A percentile compares a stretch with the other conserved stretches of the same genome.
Conservation (phyloP, 2,113 vertebrate genomes). For the Pachypanchax playfairii region DNA sequence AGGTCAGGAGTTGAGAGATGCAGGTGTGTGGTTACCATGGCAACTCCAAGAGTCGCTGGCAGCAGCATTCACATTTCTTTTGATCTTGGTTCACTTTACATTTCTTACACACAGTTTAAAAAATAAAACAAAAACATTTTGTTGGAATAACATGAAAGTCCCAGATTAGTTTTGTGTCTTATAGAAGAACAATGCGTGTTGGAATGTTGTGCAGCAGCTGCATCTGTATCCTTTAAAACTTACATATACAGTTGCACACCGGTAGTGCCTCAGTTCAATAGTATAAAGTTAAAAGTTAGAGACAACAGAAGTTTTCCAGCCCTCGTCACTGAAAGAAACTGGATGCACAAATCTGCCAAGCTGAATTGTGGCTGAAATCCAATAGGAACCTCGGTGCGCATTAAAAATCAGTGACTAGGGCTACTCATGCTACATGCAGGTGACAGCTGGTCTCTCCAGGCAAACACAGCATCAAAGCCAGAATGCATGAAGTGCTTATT, state of each 20-base stretch:
- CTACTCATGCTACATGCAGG: conserved; percentile 59
- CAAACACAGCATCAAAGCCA: conserved; percentile 69
- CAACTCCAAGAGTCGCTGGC: too few relatives aligned
- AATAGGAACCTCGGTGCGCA: conserved; percentile 31
- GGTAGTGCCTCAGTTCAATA: background rate
- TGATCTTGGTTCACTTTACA: too few relatives aligned
- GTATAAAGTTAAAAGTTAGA: background rate
- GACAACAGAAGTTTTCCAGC: conserved; percentile 14
- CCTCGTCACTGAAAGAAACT: background rate
- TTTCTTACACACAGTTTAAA: too few relatives aligned
- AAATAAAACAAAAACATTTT: too few relatives aligned
- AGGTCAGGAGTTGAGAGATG: too few relatives aligned
- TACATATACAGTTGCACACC: background rate
- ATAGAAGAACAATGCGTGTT: too few relatives aligned
- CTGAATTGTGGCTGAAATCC: conserved; percentile 38
- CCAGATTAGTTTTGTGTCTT: too few relatives aligned
- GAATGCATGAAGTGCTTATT: conserved; percentile 77
- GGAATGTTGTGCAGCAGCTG: too few relatives aligned
- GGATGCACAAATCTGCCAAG: conserved; percentile 14
- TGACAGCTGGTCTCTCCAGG: conserved; percentile 77
- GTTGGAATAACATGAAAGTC: too few relatives aligned
- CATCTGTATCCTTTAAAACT: too few relatives aligned
- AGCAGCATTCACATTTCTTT: too few relatives aligned
- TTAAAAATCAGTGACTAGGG: conserved; percentile 38
- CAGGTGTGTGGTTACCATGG: too few relatives aligned